These are phyloP conservation scores for Podargus strigoides DNA, from an alignment of 2,797 vertebrate species.

Conservation along the genomic window DNA sequence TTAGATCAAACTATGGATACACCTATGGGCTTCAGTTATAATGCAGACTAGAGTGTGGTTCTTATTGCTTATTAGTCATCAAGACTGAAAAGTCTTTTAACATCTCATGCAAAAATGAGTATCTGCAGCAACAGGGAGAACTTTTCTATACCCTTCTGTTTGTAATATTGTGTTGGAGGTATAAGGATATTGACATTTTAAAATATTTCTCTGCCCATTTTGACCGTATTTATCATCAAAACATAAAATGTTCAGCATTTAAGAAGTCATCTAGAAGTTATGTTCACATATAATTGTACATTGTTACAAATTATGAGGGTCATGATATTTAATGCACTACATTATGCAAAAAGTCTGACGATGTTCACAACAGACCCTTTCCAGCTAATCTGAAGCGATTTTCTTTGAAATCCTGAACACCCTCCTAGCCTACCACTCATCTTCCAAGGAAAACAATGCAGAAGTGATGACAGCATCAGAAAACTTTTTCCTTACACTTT, in stretches of 20 bases:
- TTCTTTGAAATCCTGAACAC: neutral
- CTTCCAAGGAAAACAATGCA: neutral
- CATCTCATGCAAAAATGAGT: neutral
- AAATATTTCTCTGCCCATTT: neutral
- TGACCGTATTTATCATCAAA: neutral
- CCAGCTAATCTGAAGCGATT: neutral
- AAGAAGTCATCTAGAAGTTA: neutral
- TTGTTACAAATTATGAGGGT: neutral
- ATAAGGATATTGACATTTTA: neutral
- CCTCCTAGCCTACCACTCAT: neutral
- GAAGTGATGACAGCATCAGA: neutral
- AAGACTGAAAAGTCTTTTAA: neutral
- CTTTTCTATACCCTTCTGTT: neutral
- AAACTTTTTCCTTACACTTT: slow-evolving; percentile 7
- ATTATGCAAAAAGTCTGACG: neutral
- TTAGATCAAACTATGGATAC: neutral
- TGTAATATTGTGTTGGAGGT: neutral
- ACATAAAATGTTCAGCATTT: neutral
- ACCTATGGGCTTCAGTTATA: neutral
- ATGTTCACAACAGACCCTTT: neutral
- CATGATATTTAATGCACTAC: neutral
- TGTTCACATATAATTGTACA: neutral
- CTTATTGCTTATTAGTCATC: neutral
- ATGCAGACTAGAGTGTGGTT: neutral
- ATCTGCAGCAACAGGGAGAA: neutral